These are phyloP conservation scores for Bufotes viridis DNA, from an alignment of 2,797 vertebrate species.

Conservation along the genomic window DNA sequence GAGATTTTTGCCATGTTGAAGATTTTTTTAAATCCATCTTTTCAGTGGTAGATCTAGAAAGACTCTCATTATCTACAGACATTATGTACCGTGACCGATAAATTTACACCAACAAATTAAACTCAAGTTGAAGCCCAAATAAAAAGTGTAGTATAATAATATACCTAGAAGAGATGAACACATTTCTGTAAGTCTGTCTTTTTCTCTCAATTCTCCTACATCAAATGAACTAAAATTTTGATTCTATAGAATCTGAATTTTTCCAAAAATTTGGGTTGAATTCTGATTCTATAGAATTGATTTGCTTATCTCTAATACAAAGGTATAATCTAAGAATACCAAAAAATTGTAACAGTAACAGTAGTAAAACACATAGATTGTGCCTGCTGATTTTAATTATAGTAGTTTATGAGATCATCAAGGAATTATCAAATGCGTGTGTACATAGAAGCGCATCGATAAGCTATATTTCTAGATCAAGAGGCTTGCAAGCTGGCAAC, in stretches of 20 bases:
- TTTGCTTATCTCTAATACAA: no score
- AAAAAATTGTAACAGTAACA: neutral
- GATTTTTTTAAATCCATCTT: neutral
- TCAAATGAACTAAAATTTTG: no score
- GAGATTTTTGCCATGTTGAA: neutral
- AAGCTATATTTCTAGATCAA: neutral
- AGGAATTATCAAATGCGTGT: neutral
- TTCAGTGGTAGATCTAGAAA: neutral
- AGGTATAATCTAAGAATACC: neutral
- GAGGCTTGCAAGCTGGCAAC: neutral
- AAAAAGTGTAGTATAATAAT: neutral
- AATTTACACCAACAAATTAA: neutral
- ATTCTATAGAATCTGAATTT: no score
- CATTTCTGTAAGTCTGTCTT: no score
- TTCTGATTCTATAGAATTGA: no score
- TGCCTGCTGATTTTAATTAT: neutral
- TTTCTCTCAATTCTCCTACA: no score
- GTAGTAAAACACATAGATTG: neutral
- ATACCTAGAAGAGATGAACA: neutral
- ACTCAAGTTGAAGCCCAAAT: neutral
- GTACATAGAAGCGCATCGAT: neutral
- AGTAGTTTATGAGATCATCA: neutral
- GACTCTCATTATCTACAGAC: conserved; percentile 4
- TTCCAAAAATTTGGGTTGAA: no score
- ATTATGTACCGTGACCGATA: neutral